Evolutionary conservation across 2,797 vertebrate genomes (phyloP).

Genomic region (Tokudaia muenninki): DNA sequence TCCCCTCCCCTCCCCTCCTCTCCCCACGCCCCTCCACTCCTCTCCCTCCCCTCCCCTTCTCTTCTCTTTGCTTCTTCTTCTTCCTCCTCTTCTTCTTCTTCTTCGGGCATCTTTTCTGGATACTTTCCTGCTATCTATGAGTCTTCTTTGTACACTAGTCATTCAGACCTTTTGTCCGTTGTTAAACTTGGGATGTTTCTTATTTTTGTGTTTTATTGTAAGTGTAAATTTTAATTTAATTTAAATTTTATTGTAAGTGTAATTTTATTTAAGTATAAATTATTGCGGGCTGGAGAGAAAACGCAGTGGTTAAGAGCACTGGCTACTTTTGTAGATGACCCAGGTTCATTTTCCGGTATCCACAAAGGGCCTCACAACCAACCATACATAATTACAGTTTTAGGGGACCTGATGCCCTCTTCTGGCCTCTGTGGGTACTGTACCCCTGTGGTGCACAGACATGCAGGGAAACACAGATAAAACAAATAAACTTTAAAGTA

Average conservation of each 20-base stretch:
- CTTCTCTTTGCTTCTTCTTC: too few species aligned
- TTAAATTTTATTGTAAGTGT: background rate
- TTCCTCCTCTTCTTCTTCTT: rapidly evolving
- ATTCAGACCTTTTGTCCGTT: background rate
- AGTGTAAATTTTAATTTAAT: background rate
- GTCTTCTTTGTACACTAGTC: background rate
- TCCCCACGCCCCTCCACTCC: rapidly evolving
- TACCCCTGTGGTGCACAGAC: background rate
- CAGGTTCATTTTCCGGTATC: background rate
- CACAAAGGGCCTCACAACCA: background rate
- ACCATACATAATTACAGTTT: background rate
- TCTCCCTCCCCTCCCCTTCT: rapidly evolving
- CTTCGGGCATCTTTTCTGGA: background rate
- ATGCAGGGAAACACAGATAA: background rate
- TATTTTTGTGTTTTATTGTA: background rate
- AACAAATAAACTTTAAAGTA: background rate
- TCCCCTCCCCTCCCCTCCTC: too few species aligned
- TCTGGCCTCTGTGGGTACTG: background rate
- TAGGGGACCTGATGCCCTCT: background rate
- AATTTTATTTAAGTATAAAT: background rate
- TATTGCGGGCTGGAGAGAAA: background rate
- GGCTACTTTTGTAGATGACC: background rate
- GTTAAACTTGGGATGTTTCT: background rate
- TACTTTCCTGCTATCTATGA: background rate
- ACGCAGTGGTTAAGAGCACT: background rate